Evolutionary conservation across 1,140 invertebrate species (phyloP).

Genomic region (Hylyphantes graminicola): DNA sequence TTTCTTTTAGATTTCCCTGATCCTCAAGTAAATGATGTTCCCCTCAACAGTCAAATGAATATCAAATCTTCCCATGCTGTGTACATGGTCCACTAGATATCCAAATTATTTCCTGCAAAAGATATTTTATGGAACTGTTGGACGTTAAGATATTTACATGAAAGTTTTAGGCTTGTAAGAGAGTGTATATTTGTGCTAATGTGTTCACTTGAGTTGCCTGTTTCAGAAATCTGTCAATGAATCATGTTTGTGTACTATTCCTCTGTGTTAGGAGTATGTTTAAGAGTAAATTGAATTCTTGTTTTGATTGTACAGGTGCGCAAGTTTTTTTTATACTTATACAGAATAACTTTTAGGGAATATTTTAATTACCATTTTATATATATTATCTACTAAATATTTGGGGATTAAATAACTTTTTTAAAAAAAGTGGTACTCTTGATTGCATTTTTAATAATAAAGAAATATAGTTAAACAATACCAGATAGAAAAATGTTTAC

Average conservation of each 20-base stretch:
- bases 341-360: background rate
- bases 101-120: constrained; percentile 15
- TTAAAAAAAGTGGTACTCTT: too few species aligned
- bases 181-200: constrained; percentile 43
- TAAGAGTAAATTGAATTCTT: background rate
- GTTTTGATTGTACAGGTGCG: background rate
- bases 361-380: background rate
- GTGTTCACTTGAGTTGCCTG: background rate
- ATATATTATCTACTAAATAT: background rate
- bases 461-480: too few species aligned
- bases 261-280: background rate
- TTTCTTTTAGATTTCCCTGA: constrained; percentile 43
- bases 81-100: constrained; percentile 49
- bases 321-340: background rate
- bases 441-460: too few species aligned
- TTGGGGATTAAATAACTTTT: too few species aligned
- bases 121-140: constrained; percentile 53
- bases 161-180: constrained; percentile 36
- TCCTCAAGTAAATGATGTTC: constrained; percentile 48
- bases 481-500: too few species aligned
- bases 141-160: constrained; percentile 38
- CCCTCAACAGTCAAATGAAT: constrained; percentile 47
- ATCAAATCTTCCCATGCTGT: constrained; percentile 48
- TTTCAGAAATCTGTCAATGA: background rate
- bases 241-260: background rate